Evolutionary conservation across 2,113 vertebrate species (phyloP).

Genomic region (Mesocricetus auratus): DNA sequence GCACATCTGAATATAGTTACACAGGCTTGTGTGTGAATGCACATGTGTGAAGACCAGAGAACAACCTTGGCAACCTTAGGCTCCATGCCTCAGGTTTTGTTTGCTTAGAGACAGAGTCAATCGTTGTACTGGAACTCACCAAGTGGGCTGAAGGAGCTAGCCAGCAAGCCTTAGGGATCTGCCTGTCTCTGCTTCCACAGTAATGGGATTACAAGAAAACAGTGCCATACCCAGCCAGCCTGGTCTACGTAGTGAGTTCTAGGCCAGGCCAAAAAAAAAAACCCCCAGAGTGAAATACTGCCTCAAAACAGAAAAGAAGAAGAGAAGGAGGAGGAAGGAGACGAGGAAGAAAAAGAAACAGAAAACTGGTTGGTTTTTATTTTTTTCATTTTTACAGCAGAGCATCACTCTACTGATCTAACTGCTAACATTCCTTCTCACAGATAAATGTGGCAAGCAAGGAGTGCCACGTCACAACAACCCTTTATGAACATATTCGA

Average conservation of each 20-base stretch:
- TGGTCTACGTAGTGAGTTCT: not conserved
- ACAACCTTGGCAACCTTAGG: not conserved
- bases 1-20: not conserved
- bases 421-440: slow-evolving; percentile 38
- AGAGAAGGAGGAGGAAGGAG: not conserved
- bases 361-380: not conserved
- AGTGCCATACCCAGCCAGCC: not conserved
- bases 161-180: not conserved
- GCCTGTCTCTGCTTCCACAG: not conserved
- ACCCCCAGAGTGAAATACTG: not conserved
- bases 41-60: not conserved
- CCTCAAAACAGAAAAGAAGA: not conserved
- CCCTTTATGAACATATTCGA: slow-evolving; percentile 20
- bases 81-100: not conserved
- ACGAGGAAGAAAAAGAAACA: not conserved
- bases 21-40: not conserved
- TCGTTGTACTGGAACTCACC: not conserved
- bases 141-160: not conserved
- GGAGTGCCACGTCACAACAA: slow-evolving; percentile 36
- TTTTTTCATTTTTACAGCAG: not conserved
- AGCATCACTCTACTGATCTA: slow-evolving; percentile 37
- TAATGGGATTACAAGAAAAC: not conserved
- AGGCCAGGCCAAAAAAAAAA: not conserved
- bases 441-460: slow-evolving; percentile 30
- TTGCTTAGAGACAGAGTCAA: not conserved